These are phyloP conservation scores for Ephydatia muelleri DNA, from an alignment of 37 sponge, comb jelly and placozoan genomes.

Conservation along the genomic window DNA sequence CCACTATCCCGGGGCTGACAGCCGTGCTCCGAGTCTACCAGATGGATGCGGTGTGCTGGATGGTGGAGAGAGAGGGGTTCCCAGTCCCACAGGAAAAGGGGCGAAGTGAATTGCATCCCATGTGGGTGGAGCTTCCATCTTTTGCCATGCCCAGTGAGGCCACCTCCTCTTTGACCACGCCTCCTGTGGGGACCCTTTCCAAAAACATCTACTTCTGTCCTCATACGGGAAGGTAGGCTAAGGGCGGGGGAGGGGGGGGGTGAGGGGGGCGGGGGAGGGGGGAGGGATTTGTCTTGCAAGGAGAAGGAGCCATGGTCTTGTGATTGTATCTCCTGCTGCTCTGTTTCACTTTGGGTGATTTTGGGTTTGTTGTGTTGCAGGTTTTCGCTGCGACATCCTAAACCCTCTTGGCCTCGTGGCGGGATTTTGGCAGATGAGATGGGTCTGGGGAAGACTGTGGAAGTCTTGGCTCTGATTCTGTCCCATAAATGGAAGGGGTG, in stretches of 20 bases:
- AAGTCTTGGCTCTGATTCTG: slow-evolving; percentile 84
- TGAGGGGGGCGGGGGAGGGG: no score
- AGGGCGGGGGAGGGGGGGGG: background rate
- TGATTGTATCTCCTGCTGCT: no score
- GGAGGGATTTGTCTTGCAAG: no score
- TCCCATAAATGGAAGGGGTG: slow-evolving; percentile 49
- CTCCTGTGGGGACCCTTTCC: background rate
- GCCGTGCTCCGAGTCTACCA: slow-evolving; percentile 68
- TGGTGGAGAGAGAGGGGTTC: slow-evolving; percentile 70
- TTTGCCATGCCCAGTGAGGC: no score
- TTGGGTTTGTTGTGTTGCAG: no score
- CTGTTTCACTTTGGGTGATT: no score
- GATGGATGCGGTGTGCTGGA: slow-evolving; percentile 72
- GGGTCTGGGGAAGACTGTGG: slow-evolving; percentile 98
- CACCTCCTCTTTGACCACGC: no score
- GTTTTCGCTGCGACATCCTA: no score
- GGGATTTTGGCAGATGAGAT: slow-evolving; percentile 99
- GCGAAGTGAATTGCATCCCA: background rate
- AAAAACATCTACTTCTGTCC: slow-evolving; percentile 43
- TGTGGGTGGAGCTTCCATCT: slow-evolving; percentile 34
- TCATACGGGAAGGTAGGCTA: slow-evolving; percentile 44
- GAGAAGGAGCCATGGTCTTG: no score
- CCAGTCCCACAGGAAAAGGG: background rate
- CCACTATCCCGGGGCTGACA: slow-evolving; percentile 17
- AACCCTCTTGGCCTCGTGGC: slow-evolving; percentile 29